Evolutionary conservation across 2,113 vertebrate species (phyloP).

Genomic region (Argyrosomus japonicus): DNA sequence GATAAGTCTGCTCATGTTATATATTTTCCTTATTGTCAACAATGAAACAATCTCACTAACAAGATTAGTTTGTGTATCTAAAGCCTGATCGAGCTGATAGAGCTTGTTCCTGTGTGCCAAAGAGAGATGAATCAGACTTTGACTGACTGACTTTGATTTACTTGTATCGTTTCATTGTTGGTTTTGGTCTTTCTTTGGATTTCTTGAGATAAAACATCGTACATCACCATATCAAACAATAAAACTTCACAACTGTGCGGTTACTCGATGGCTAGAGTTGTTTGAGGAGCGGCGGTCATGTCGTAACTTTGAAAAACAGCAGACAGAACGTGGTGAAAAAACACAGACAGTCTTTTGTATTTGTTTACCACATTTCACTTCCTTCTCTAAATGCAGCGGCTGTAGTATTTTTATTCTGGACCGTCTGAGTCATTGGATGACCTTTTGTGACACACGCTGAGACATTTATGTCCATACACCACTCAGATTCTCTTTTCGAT

Average conservation of each 20-base stretch:
- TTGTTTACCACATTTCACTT: slow-evolving; percentile 23
- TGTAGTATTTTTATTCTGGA: slow-evolving; percentile 29
- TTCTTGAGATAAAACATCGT: not conserved
- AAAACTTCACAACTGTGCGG: not conserved
- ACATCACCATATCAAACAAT: not conserved
- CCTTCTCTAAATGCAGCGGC: slow-evolving; percentile 16
- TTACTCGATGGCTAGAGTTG: not conserved
- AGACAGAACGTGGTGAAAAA: not conserved
- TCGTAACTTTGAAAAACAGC: not conserved
- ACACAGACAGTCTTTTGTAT: not conserved
- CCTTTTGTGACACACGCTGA: slow-evolving; percentile 31
- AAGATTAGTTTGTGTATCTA: not conserved
- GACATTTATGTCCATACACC: slow-evolving; percentile 11
- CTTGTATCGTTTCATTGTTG: not conserved
- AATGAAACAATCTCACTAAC: not conserved
- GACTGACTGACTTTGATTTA: no score
- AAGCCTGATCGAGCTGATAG: not conserved
- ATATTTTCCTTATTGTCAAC: not conserved
- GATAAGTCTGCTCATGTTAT: not conserved
- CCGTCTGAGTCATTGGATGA: slow-evolving; percentile 39
- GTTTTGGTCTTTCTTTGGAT: not conserved
- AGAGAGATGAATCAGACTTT: slow-evolving; percentile 30
- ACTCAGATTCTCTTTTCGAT: not conserved
- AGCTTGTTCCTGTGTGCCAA: slow-evolving; percentile 7
- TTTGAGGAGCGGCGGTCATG: not conserved